Evolutionary conservation across 2,888 invertebrate species (phyloP).

Genomic region (Trachelus iudaicus): DNA sequence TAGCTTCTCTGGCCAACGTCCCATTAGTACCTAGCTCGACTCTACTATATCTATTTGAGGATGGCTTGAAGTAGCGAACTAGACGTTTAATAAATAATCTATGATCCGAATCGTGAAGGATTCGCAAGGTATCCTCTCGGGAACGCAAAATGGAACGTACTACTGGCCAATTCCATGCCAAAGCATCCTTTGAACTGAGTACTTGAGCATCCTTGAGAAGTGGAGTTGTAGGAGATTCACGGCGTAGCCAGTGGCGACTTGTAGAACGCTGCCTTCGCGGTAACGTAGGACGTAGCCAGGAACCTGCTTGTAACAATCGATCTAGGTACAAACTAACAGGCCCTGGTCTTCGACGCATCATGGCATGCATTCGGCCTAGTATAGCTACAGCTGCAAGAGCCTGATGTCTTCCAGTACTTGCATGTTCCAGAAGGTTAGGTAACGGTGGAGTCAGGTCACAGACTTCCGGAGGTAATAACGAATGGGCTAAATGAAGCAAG

Average conservation of each 20-base stretch:
- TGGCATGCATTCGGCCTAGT: conserved; percentile 80
- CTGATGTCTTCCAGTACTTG: conserved; percentile 81
- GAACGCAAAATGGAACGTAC: conserved; percentile 72
- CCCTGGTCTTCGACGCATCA: conserved; percentile 83
- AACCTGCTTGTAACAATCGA: conserved; percentile 73
- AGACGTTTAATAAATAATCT: conserved; percentile 79
- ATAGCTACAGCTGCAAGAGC: conserved; percentile 87
- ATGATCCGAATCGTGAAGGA: conserved; percentile 75
- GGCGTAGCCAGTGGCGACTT: conserved; percentile 53
- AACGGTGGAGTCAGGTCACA: conserved; percentile 86
- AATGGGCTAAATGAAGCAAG: conserved; percentile 86
- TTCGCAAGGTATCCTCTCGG: conserved; percentile 68
- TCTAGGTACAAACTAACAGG: conserved; percentile 87
- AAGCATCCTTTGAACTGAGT: conserved; percentile 81
- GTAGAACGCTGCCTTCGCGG: conserved; percentile 51
- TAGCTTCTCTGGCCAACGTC: conserved; percentile 70
- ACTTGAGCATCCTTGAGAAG: conserved; percentile 83
- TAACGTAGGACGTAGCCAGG: conserved; percentile 54
- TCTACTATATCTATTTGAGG: conserved; percentile 87
- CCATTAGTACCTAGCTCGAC: conserved; percentile 76
- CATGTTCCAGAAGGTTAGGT: conserved; percentile 84
- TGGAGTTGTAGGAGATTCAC: conserved; percentile 56
- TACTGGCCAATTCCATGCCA: conserved; percentile 94
- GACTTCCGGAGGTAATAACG: conserved; percentile 87
- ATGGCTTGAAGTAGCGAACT: conserved; percentile 87